Base-by-base conservation (phyloP, 1,140 invertebrate genomes). In the Dreissena rostriformis region DNA sequence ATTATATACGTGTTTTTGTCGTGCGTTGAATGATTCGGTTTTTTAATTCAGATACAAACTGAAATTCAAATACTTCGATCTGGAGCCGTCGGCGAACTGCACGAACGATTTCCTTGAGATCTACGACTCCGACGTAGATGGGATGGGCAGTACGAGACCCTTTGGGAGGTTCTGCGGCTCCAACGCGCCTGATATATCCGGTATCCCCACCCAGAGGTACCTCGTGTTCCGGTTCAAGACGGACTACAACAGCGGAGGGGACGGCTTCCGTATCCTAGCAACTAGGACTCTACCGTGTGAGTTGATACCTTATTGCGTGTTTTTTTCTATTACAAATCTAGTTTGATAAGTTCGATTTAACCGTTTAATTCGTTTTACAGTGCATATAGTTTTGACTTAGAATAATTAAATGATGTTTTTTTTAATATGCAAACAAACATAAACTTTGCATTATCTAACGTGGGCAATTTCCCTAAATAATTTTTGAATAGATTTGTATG, bases 211-310 rank as follows among this genome's bases (percentile, higher is more conserved):
- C 15, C 53, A 66, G 19, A 57, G 53, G 29, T 74, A 74, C 49
- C 2, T 75, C n/a, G 53, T 71, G 7, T 26, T 82, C 1, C 51
- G 39, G 39, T 82, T 82, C 26, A 24, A 68, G 15, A 82, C 80
- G 28, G 80, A 82, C 28, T 29, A 61, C 15, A 49, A 29, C n/a
- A 75, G 28, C 29, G 80, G 72, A 28, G 55, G 53, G 49, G 75
- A 82, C 15, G 80, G 80, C 0, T 82, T 55, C 26, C 29, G 70
- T 15, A 74, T 82, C 29, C n/a, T 82, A 22, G 80, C 80, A 53
- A 82, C 80, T 22, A 55, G 80, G 55, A 82, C 80, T 5, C 22
- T 82, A 8, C 80, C 80, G 14, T 74, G 80, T 82, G 75, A 82
- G 61, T 74, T 39, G n/a, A n/a, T n/a, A n/a, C n/a, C n/a, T n/a